These are phyloP conservation scores for Perca schrenkii DNA, from an alignment of 2,113 vertebrate species.

Conservation along the genomic window DNA sequence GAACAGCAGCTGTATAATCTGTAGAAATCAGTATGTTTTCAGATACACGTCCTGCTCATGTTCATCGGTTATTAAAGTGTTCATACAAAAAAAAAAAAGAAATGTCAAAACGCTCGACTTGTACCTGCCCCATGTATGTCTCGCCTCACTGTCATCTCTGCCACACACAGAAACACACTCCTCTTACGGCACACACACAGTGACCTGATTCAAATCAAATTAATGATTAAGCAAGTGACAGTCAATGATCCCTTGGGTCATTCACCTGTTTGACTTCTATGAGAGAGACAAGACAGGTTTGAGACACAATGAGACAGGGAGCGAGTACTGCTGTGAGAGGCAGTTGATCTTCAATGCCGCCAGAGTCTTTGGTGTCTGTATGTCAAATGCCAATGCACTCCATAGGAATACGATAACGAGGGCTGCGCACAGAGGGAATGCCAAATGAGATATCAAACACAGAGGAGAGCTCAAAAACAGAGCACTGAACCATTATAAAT, in stretches of 20 bases:
- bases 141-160: neutral
- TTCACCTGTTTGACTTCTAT: slow-evolving; percentile 54
- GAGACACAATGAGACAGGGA: slow-evolving; percentile 34
- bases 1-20: slow-evolving; percentile 11
- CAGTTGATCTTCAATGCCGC: slow-evolving; percentile 70
- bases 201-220: slow-evolving; percentile 44
- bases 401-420: slow-evolving; percentile 77
- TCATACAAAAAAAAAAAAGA: slow-evolving; percentile 22
- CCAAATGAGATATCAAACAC: slow-evolving; percentile 72
- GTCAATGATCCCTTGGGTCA: slow-evolving; percentile 33
- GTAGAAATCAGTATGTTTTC: slow-evolving; percentile 3
- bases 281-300: slow-evolving; percentile 27
- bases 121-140: slow-evolving; percentile 9
- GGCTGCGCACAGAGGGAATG: slow-evolving; percentile 72
- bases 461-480: slow-evolving; percentile 56
- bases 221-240: slow-evolving; percentile 34
- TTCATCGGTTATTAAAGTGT: neutral
- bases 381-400: slow-evolving; percentile 75
- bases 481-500: slow-evolving; percentile 52
- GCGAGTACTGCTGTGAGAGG: slow-evolving; percentile 48
- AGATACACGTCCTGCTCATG: neutral
- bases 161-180: slow-evolving; percentile 18
- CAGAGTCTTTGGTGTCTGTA: slow-evolving; percentile 69
- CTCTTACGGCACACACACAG: neutral
- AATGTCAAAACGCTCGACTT: slow-evolving; percentile 36